A percentile compares a stretch with the other conserved stretches of the same genome.
Conservation (phyloP, 2,113 vertebrate species). For the Aspidoscelis tigris region DNA sequence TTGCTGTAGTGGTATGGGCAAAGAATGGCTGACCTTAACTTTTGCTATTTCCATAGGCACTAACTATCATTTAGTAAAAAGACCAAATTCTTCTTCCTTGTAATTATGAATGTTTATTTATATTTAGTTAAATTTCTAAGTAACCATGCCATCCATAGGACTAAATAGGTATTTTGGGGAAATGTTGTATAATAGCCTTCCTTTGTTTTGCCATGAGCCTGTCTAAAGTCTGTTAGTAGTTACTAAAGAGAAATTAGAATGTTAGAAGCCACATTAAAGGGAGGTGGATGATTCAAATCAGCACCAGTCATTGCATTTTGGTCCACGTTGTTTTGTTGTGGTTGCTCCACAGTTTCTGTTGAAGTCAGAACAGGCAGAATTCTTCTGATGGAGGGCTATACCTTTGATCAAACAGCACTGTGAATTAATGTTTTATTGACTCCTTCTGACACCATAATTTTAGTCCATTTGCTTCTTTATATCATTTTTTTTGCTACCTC, state of each 20-base stretch:
- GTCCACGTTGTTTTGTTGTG: neutral
- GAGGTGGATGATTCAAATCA: neutral
- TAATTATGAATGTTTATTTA: neutral
- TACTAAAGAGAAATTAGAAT: neutral
- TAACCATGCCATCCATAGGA: neutral
- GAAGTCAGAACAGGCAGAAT: neutral
- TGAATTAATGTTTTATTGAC: neutral
- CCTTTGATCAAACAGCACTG: neutral
- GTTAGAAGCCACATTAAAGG: neutral
- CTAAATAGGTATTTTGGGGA: neutral
- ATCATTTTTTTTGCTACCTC: no score
- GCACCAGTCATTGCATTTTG: neutral
- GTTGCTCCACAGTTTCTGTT: neutral
- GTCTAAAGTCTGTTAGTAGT: neutral
- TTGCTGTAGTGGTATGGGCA: neutral
- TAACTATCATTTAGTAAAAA: constrained; percentile 27
- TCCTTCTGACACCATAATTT: no score
- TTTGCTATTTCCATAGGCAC: constrained; percentile 22
- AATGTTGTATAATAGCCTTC: neutral
- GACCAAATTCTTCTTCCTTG: constrained; percentile 24
- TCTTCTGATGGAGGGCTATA: neutral
- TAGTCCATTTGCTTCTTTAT: no score
- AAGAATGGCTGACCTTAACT: neutral
- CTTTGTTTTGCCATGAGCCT: neutral
- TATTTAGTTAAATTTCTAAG: neutral